phyloP scores from a whole-genome alignment of 2,113 vertebrate species.

The Cynocephalus volans region DNA sequence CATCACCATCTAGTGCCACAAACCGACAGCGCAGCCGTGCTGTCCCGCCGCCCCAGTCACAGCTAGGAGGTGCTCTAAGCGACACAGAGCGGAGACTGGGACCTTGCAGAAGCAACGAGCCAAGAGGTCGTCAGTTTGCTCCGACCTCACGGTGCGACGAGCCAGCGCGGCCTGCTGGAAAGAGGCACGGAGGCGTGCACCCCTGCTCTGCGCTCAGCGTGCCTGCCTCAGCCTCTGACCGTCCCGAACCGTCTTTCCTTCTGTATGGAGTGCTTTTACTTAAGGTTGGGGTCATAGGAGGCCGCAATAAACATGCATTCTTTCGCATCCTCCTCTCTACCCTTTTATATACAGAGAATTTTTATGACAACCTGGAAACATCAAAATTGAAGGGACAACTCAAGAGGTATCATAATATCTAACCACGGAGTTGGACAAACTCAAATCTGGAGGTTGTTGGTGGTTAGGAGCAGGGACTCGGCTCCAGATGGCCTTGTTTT shows the following conservation, averaged over 20 bases:
- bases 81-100: not conserved
- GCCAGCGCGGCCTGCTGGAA: not conserved
- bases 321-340: not conserved
- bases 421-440: not conserved
- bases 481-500: no score
- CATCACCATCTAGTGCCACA: slow-evolving; percentile 67
- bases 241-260: not conserved
- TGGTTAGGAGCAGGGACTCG: not conserved
- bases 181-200: not conserved
- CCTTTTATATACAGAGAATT: not conserved
- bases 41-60: not conserved
- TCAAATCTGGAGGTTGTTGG: not conserved
- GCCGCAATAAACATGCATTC: not conserved
- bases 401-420: not conserved
- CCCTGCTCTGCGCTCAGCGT: not conserved
- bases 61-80: fast-evolving
- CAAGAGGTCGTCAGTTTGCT: not conserved
- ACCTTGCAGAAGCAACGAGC: not conserved
- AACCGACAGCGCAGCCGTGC: not conserved
- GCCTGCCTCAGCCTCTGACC: not conserved
- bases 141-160: not conserved
- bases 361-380: not conserved
- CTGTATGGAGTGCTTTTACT: not conserved
- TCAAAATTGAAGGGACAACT: not conserved
- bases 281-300: not conserved